A percentile compares a stretch with the other conserved stretches of the same genome.
Conservation (phyloP, 2,113 vertebrate genomes). For the Thinocorus orbignyianus region DNA sequence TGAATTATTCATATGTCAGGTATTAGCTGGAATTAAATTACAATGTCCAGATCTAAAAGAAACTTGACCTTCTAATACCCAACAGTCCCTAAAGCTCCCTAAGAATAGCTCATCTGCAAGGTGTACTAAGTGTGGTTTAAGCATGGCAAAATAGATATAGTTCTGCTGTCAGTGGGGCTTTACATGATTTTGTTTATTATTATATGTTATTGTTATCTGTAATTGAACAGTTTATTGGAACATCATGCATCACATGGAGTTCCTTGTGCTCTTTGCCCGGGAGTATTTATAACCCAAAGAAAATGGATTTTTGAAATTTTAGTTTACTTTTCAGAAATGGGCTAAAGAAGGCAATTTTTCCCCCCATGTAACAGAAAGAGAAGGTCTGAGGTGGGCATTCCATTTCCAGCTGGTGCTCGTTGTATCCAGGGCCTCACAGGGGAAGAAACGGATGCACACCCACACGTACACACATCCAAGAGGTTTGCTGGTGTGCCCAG, state of each 20-base stretch:
- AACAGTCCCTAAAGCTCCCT: background rate
- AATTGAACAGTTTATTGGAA: background rate
- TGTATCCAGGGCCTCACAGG: background rate
- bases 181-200: background rate
- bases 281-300: background rate
- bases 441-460: background rate
- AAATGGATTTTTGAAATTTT: background rate
- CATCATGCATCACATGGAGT: background rate
- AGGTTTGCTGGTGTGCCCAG: background rate
- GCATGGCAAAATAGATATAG: background rate
- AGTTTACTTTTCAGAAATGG: background rate
- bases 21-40: conserved; percentile 41
- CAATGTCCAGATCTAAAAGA: conserved; percentile 29
- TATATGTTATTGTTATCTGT: background rate
- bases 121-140: background rate
- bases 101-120: background rate
- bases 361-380: fast-evolving
- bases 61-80: background rate
- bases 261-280: background rate
- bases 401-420: background rate
- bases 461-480: fast-evolving
- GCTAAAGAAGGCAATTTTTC: background rate
- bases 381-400: background rate
- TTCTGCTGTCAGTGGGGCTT: background rate
- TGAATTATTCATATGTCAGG: conserved; percentile 52